These are phyloP conservation scores for Nesidiocoris tenuis DNA, from an alignment of 2,888 invertebrate species.

Conservation along the genomic window DNA sequence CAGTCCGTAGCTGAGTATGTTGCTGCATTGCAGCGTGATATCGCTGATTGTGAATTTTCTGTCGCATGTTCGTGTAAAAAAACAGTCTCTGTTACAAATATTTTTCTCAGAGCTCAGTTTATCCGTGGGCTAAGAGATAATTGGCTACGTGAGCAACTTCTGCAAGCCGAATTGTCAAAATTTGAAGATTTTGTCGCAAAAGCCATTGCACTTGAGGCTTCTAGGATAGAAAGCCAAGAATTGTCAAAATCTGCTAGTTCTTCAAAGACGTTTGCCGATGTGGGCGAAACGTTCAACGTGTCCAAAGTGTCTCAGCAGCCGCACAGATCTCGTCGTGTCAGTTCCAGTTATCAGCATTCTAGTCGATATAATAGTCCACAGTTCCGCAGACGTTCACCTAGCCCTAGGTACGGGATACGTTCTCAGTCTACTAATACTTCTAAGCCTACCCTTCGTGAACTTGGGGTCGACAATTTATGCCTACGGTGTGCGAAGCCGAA, in stretches of 20 bases:
- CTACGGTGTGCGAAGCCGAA: not conserved
- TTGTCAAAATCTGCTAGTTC: not conserved
- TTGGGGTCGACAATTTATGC: not conserved
- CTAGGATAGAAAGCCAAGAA: not conserved
- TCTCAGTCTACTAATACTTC: not conserved
- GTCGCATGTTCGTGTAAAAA: constrained; percentile 9
- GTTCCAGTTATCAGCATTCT: not conserved
- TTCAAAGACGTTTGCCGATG: not conserved
- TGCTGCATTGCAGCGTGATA: constrained; percentile 32
- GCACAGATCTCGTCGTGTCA: not conserved
- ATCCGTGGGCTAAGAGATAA: constrained; percentile 26
- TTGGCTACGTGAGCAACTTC: constrained; percentile 27
- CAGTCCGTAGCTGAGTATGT: constrained; percentile 39
- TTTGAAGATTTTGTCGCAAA: not conserved
- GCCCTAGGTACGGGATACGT: not conserved
- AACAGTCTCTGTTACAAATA: constrained; percentile 2
- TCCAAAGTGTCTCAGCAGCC: not conserved
- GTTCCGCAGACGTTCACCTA: not conserved
- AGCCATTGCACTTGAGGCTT: not conserved
- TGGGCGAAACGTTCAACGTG: not conserved
- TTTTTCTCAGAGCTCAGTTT: constrained; percentile 16
- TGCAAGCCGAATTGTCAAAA: not conserved
- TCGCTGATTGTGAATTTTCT: constrained; percentile 19
- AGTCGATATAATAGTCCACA: not conserved
- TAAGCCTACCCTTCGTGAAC: not conserved